Base-by-base conservation (phyloP, 2,888 invertebrate species). In the Cheilosia impressa region DNA sequence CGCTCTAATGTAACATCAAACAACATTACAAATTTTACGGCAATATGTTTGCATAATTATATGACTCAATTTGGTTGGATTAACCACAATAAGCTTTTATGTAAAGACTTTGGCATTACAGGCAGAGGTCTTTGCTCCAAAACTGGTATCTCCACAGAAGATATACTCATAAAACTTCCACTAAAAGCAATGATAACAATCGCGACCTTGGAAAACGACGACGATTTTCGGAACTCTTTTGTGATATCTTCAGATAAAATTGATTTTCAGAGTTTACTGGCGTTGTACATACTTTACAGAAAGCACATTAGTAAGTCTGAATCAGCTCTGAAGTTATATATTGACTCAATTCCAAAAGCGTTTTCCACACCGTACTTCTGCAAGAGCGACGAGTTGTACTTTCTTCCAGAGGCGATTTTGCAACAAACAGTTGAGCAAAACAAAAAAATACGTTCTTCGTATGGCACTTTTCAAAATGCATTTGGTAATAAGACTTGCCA, bases 51-150 rank as follows among this genome's bases (percentile, higher is more conserved):
- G n/a, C 89, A 89, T 52, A 83, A 87, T 15, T 88, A 88, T 47
- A 72, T 92, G 22, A 84, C 85, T 52, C 55, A 71, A 68, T 91
- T 93, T 84, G 93, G 94, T 63, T 94, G 95, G 93, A 91, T 91
- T 55, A 94, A 95, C 87, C 93, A 93, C 55, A 93, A 93, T 17
- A 93, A 94, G 81, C 91, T 96, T 22, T 91, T 92, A 27, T 92
- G 95, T n/a, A 93, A 94, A 7, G 89, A 93, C 75, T 97, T 96
- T 91, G 87, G 93, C 31, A 90, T 92, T 10, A 96, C 96, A 5
- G 97, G 97, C 9, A 94, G 97, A 73, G 97, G 97, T 24, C 93
- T 97, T 27, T 93, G 94, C 89, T 94, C 96, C 0, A 94, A 93
- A 88, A 93, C 91, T 88, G 91, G 91, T 52, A 93, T 96, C 43